These are phyloP conservation scores for Archilochus colubris DNA, from an alignment of 2,113 vertebrate species.

Conservation along the genomic window DNA sequence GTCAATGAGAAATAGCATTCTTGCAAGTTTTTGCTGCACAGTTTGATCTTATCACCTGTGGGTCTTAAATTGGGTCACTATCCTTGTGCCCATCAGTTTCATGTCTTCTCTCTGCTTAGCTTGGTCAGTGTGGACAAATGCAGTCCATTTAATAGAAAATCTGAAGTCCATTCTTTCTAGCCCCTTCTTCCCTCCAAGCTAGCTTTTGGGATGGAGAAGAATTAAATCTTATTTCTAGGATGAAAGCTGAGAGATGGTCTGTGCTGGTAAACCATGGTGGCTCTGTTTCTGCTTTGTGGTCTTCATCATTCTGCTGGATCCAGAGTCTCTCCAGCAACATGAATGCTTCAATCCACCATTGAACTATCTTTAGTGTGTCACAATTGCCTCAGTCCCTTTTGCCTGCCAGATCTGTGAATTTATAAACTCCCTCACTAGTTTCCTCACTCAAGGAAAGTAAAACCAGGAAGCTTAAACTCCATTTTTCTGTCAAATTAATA, in stretches of 20 bases:
- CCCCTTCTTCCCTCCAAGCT: background rate
- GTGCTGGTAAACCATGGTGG: background rate
- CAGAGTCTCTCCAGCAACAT: background rate
- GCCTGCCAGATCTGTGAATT: background rate
- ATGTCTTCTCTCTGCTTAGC: background rate
- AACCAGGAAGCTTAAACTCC: constrained; percentile 16
- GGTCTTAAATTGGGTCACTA: background rate
- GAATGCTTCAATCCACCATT: background rate
- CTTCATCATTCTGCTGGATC: accelerated
- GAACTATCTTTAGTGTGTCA: background rate
- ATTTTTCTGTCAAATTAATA: constrained; percentile 35
- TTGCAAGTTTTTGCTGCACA: background rate
- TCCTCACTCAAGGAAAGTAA: background rate
- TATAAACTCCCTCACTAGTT: background rate
- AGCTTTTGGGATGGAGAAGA: background rate
- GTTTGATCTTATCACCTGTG: background rate
- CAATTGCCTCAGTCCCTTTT: background rate
- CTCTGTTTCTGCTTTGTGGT: background rate
- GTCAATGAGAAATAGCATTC: background rate
- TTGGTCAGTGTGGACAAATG: background rate
- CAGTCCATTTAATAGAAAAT: background rate
- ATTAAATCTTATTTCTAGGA: background rate
- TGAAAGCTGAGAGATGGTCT: background rate
- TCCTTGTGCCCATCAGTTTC: background rate
- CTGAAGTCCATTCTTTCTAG: background rate